These are phyloP conservation scores for Scortum barcoo DNA, from an alignment of 2,113 vertebrate species.

Conservation along the genomic window DNA sequence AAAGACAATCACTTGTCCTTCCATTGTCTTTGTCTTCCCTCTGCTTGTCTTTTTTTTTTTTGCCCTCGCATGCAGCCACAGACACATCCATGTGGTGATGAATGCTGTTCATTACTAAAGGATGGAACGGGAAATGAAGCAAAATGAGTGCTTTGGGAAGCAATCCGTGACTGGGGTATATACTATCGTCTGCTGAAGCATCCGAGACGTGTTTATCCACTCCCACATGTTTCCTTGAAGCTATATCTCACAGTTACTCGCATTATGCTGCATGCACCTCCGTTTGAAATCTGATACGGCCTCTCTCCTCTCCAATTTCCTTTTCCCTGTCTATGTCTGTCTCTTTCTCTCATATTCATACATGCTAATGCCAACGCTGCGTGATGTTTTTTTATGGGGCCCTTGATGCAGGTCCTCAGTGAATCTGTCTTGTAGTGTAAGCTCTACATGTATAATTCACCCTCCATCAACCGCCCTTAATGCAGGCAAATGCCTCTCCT, in stretches of 20 bases:
- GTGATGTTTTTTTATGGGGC: conserved; percentile 22
- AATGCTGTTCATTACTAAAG: conserved; percentile 70
- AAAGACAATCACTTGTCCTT: conserved; percentile 47
- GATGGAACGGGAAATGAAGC: conserved; percentile 63
- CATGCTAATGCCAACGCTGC: conserved; percentile 17
- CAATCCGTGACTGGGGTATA: conserved; percentile 49
- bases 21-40: conserved; percentile 34
- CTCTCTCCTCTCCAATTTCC: conserved; percentile 30
- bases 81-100: conserved; percentile 54
- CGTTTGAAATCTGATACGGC: conserved; percentile 50
- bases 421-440: conserved; percentile 16
- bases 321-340: conserved; percentile 6
- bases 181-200: conserved; percentile 35
- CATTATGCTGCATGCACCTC: conserved; percentile 31
- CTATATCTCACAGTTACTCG: conserved; percentile 46
- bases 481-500: conserved; percentile 27
- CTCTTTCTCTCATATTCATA: conserved; percentile 1
- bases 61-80: conserved; percentile 19
- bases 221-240: conserved; percentile 56
- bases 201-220: conserved; percentile 67
- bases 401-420: conserved; percentile 37
- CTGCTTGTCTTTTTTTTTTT: conserved; percentile 26
- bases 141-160: conserved; percentile 61
- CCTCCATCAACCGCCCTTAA: conserved; percentile 31
- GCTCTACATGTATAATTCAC: conserved; percentile 27